Evolutionary conservation across 2,113 vertebrate genomes (phyloP).

Genomic region (Lycaon pictus): DNA sequence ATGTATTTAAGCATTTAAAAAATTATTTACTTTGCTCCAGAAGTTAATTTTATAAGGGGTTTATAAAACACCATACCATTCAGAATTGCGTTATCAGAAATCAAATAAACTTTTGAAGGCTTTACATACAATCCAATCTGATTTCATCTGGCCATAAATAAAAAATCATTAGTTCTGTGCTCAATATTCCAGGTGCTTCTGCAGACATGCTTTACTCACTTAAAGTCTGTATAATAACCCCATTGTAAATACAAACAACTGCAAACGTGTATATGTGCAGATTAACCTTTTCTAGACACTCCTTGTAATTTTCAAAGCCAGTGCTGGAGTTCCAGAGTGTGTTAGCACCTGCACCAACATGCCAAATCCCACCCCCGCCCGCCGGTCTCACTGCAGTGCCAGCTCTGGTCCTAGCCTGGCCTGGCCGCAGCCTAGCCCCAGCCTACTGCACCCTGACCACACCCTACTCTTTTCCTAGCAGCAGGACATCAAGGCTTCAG

Average conservation of each 20-base stretch:
- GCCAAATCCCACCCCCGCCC: conserved; percentile 36
- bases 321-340: conserved; percentile 81
- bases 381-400: not conserved
- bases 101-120: conserved; percentile 63
- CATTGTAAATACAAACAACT: conserved; percentile 89
- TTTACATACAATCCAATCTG: conserved; percentile 41
- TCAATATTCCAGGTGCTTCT: conserved; percentile 85
- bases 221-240: conserved; percentile 86
- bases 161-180: conserved; percentile 86
- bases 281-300: conserved; percentile 87
- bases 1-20: conserved; percentile 58
- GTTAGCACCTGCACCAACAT: conserved; percentile 76
- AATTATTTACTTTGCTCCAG: conserved; percentile 62
- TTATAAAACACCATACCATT: conserved; percentile 60
- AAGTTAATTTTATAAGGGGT: conserved; percentile 68
- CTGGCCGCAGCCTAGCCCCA: not conserved
- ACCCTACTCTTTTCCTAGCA: not conserved
- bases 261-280: conserved; percentile 84
- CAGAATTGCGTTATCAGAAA: conserved; percentile 61
- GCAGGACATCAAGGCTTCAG: not conserved
- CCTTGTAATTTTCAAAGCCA: conserved; percentile 86
- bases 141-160: conserved; percentile 77
- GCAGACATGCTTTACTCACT: conserved; percentile 85
- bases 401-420: not conserved
- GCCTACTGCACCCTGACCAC: not conserved